Base-by-base conservation (phyloP, 2,113 vertebrate species). In the Ranitomeya imitator region DNA sequence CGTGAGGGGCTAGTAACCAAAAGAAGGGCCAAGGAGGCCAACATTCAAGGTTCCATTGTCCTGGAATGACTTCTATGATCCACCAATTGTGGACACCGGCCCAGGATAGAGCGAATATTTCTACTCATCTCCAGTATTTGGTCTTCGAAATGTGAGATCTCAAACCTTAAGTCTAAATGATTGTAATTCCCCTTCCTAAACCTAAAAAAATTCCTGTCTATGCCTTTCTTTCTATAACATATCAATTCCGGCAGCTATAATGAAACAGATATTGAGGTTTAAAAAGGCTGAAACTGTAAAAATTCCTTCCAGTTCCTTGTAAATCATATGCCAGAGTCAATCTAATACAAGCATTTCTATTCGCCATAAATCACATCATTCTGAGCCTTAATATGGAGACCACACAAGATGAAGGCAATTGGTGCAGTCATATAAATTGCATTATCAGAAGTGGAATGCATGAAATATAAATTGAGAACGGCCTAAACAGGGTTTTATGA, bases 281-380 rank as follows among this genome's bases (percentile, higher is more conserved):
- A 10, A 76, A 8, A 45, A 21, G 31, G 16, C 59, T 13, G 37
- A 86, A 31, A 14, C 21, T 51, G 71, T 21, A 45, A 81, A 61
- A 81, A 37, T 19, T 45, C 15, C 57, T 21, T 37, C 31, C 57
- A 76, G 21, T 86, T 86, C 26, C 55, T 63, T 52, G 16, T 69
- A 23, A 71, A 80, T 87, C 19, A 9, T 23, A 15, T 65, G 51
- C 79, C 26, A 67, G 77, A 31, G 31, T 23, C 13, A 19, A 79
- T 73, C 60, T 81, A 19, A 31, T 60, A 80, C 37, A 3, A 45
- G 9, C 23, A 54, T 31, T 26, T n/a, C 55, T 19, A 76, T 52
- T 45, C 12, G 8, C 52, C 79, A 69, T 69, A 88, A 84, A 84
- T 88, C 81, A 54, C 69, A 77, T 84, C 54, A 88, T 61, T 88